Base-by-base conservation (phyloP, 2,113 vertebrate species). In the Leucosticte australis region DNA sequence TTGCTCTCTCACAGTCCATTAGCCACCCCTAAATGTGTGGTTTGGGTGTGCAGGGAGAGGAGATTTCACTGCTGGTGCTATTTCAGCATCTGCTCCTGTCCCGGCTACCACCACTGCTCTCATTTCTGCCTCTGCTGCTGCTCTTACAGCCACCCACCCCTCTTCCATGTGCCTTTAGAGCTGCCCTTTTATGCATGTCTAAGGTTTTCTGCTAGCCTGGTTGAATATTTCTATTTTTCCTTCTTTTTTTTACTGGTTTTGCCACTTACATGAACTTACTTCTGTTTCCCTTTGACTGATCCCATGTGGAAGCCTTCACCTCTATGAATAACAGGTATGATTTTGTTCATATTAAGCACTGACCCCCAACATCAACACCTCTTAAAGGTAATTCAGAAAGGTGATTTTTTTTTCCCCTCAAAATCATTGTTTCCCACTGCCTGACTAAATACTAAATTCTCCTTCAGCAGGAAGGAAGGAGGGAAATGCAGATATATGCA, bases 1-100 rank as follows among this genome's bases (percentile, higher is more conserved):
- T 94, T 91, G 78, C 74, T 90, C 73, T 65, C 63, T 62, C 76
- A 71, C 33, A 75, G 77, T 39, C 85, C 92, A 68, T 92, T 95
- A 85, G 87, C 80, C 85, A 50, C 52, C 91, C 82, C 67, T 44
- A 27, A 93, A 88, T 35, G 95, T 5, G 41, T 47, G 68, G 62
- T 84, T 87, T 1, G 52, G 75, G 79, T 79, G 83, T 3, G 4
- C 76, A 71, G 74, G 11, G 78, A 92, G 69, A 91, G 75, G 22
- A 75, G 22, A 65, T 11, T 44, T 71, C 44, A 67, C 90, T 81
- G 85, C 63, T 90, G 28, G 26, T 94, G 91, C 85, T 76, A 28
- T 59, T 86, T 71, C 2, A 0, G 83, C 92, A 94, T 90, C 90
- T 96, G 80, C 67, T 93, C 41, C 73, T 68, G 30, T 53, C 49